Evolutionary conservation across 2,888 invertebrate genomes (phyloP).

Genomic region (Athalia rosae): DNA sequence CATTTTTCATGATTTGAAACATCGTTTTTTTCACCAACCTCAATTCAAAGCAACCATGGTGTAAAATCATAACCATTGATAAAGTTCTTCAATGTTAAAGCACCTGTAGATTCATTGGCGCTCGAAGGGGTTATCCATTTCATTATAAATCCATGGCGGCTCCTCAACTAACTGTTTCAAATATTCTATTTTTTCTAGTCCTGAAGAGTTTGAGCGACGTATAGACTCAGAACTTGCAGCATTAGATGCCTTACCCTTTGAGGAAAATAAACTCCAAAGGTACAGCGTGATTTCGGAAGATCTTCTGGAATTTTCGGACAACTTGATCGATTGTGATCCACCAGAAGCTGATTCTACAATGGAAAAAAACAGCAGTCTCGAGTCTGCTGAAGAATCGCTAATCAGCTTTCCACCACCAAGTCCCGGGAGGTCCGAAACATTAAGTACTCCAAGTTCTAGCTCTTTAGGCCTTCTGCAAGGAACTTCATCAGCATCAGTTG

Average conservation of each 20-base stretch:
- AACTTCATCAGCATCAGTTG: neutral
- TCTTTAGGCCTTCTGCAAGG: neutral
- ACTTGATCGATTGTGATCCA: conserved; percentile 60
- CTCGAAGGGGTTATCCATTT: conserved; percentile 40
- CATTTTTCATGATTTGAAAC: too few relatives aligned
- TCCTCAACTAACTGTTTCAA: neutral
- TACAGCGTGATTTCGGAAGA: conserved; percentile 69
- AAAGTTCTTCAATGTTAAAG: neutral
- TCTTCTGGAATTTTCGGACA: conserved; percentile 68
- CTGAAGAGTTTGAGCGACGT: conserved; percentile 77
- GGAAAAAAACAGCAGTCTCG: neutral
- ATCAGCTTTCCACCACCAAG: conserved; percentile 17
- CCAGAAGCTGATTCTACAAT: conserved; percentile 47
- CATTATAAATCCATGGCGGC: neutral
- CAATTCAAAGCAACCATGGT: too few relatives aligned
- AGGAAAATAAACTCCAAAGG: conserved; percentile 64
- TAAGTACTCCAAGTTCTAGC: conserved; percentile 1
- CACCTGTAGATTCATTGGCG: conserved; percentile 13
- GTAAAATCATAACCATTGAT: neutral
- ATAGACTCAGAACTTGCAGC: conserved; percentile 80
- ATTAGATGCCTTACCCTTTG: conserved; percentile 76
- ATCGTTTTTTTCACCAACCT: too few relatives aligned
- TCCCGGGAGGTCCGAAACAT: neutral
- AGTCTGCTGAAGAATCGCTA: conserved; percentile 13
- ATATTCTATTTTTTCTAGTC: conserved; percentile 57